phyloP scores from a whole-genome alignment of 2,888 invertebrate genomes.

The Drosophila hamatofila region DNA sequence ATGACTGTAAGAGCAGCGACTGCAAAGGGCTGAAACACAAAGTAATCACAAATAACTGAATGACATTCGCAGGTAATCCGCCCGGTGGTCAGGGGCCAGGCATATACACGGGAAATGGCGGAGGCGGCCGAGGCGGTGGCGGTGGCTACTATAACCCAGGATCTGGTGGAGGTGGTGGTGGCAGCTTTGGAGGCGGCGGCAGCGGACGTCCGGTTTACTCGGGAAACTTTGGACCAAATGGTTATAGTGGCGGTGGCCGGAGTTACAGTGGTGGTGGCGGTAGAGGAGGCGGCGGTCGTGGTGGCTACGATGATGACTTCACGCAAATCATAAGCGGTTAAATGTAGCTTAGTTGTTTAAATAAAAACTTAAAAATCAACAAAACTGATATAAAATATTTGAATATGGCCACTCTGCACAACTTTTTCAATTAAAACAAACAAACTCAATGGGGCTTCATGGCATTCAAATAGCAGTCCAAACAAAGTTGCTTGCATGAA shows the following conservation, averaged over 20 bases:
- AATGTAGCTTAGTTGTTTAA: constrained; percentile 3
- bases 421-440: constrained; percentile 10
- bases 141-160: constrained; percentile 25
- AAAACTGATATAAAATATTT: background rate
- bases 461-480: background rate
- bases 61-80: constrained; percentile 62
- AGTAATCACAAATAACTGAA: constrained; percentile 38
- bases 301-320: constrained; percentile 55
- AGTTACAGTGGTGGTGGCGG: constrained; percentile 24
- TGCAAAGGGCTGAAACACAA: background rate
- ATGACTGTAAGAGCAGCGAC: constrained; percentile 62
- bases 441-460: constrained; percentile 1
- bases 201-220: constrained; percentile 62
- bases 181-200: constrained; percentile 9
- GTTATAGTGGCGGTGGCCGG: constrained; percentile 41
- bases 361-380: background rate
- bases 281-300: constrained; percentile 19
- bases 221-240: constrained; percentile 66
- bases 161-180: constrained; percentile 3
- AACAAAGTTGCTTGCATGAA: background rate
- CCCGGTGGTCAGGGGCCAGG: constrained; percentile 68
- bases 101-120: constrained; percentile 49
- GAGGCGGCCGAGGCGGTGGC: constrained; percentile 24
- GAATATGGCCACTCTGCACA: background rate
- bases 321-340: constrained; percentile 67